Percentiles rank a stretch among this genome's conserved stretches.
Evolutionary conservation across 2,113 vertebrate genomes (phyloP).

Genomic region (Bufo gargarizans): DNA sequence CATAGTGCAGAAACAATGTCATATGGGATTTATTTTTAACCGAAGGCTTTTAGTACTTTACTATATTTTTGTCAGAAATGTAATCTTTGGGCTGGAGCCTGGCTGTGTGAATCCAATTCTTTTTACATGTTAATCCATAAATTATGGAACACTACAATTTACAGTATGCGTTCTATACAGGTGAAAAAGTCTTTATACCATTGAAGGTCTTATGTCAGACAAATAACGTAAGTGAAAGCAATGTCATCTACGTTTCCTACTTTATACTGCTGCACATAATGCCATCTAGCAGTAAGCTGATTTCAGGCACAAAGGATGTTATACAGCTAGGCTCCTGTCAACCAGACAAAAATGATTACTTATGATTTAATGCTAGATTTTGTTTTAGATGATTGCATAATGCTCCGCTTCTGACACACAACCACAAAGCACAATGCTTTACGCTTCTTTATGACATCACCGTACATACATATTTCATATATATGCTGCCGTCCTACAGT

Average conservation of each 20-base stretch:
- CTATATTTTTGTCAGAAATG: neutral
- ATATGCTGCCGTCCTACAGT: neutral
- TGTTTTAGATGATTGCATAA: neutral
- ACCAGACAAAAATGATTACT: conserved; percentile 10
- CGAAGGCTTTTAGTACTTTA: neutral
- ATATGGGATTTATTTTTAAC: neutral
- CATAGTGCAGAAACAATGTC: neutral
- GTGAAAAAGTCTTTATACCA: neutral
- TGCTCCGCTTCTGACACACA: neutral
- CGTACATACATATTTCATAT: neutral
- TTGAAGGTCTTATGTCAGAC: neutral
- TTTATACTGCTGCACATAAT: conserved; percentile 13
- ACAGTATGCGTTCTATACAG: neutral
- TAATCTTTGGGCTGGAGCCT: neutral
- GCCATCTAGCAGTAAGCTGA: neutral
- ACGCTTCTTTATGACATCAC: neutral
- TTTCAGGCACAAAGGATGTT: neutral
- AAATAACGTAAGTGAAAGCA: conserved; percentile 10
- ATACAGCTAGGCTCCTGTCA: neutral
- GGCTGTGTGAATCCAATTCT: neutral
- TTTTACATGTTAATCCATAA: neutral
- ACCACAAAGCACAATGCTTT: neutral
- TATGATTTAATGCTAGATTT: neutral
- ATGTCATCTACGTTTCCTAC: neutral
- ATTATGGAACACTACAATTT: neutral